These are phyloP conservation scores for Polypterus senegalus DNA, from an alignment of 2,113 vertebrate genomes.

Conservation along the genomic window DNA sequence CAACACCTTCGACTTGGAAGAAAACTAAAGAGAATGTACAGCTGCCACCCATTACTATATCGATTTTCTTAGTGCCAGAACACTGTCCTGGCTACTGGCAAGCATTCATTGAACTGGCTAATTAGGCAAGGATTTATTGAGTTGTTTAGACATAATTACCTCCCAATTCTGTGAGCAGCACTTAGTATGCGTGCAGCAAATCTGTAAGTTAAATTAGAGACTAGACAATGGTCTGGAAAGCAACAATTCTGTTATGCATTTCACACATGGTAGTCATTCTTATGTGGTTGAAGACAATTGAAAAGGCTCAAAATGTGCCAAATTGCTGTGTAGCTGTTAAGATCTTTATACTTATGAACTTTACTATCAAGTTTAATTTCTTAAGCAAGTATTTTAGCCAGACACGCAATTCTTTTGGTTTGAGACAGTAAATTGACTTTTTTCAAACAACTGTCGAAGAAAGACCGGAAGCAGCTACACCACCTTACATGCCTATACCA, in stretches of 20 bases:
- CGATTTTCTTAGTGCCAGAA: slow-evolving; percentile 3
- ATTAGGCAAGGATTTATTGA: slow-evolving; percentile 16
- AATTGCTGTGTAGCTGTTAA: neutral
- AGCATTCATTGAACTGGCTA: slow-evolving; percentile 8
- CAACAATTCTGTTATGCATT: slow-evolving; percentile 30
- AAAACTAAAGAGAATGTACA: too few relatives aligned
- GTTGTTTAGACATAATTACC: slow-evolving; percentile 21
- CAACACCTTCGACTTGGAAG: too few relatives aligned
- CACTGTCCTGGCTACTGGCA: slow-evolving; percentile 2
- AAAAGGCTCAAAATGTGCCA: slow-evolving; percentile 1
- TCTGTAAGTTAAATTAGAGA: slow-evolving; percentile 11
- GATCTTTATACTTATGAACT: slow-evolving; percentile 18
- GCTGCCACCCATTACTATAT: too few relatives aligned
- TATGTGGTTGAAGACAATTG: slow-evolving; percentile 26
- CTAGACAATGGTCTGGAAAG: slow-evolving; percentile 19
- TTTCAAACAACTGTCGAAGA: too few relatives aligned
- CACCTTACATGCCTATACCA: too few relatives aligned
- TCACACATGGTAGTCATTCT: slow-evolving; percentile 37
- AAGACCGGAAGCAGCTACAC: too few relatives aligned
- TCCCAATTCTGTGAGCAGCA: neutral
- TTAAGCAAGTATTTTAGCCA: slow-evolving; percentile 4
- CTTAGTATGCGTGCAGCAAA: slow-evolving; percentile 15
- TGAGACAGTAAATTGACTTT: too few relatives aligned
- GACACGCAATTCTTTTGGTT: slow-evolving; percentile 7
- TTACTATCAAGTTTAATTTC: slow-evolving; percentile 18